These are phyloP conservation scores for Drosophila nannoptera DNA, from an alignment of 1,140 invertebrate species.

Conservation along the genomic window DNA sequence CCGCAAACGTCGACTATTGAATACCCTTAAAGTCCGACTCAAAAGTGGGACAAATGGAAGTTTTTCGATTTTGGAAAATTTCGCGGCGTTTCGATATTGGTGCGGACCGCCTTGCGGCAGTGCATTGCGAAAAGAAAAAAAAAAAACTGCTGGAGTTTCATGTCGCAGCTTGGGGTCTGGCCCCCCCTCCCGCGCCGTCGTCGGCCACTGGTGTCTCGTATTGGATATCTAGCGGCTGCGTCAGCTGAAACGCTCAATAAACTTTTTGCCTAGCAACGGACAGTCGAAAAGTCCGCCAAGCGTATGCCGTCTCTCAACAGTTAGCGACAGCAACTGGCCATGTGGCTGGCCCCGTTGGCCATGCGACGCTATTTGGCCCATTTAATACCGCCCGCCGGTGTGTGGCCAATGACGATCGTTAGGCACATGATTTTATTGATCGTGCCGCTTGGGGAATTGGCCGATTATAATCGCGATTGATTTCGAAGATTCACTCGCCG, in stretches of 20 bases:
- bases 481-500: conserved; percentile 5
- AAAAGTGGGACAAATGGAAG: not conserved
- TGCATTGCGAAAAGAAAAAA: not conserved
- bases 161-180: conserved; percentile 1
- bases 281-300: conserved; percentile 6
- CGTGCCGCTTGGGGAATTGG: not conserved
- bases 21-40: conserved; percentile 16
- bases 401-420: conserved; percentile 2
- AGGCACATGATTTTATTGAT: conserved; percentile 5
- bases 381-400: conserved; percentile 3
- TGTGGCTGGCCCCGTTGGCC: conserved; percentile 32
- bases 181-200: not conserved
- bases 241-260: conserved; percentile 46
- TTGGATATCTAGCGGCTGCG: conserved; percentile 35
- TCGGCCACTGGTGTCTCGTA: not conserved
- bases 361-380: conserved; percentile 32
- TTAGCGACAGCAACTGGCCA: conserved; percentile 32
- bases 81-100: no score
- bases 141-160: conserved; percentile 2
- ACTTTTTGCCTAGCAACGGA: conserved; percentile 60
- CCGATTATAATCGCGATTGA: conserved; percentile 23
- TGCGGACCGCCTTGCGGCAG: not conserved
- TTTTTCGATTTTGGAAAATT: not conserved
- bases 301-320: conserved; percentile 21
- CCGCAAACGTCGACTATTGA: conserved; percentile 20